A percentile compares a stretch with the other conserved stretches of the same genome.
These are phyloP conservation scores for Drosophila mauritiana DNA, from an alignment of 1,140 invertebrate species.

Conservation along the genomic window DNA sequence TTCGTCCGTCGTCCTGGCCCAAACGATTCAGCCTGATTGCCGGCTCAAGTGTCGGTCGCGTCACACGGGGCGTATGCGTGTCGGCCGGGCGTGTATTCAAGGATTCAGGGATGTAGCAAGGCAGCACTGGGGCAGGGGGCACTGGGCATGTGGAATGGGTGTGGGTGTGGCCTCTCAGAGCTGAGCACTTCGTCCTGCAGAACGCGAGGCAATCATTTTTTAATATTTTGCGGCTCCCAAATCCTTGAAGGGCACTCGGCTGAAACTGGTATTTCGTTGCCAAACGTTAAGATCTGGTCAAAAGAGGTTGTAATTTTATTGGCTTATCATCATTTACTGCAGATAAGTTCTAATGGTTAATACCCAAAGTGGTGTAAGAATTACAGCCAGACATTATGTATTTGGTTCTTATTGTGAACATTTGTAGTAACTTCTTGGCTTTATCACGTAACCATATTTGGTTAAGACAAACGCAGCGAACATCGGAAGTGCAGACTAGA, in stretches of 20 bases:
- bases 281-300: not conserved
- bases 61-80: constrained; percentile 68
- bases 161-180: constrained; percentile 38
- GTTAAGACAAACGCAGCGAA: too few species aligned
- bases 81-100: constrained; percentile 22
- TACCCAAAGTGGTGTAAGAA: too few species aligned
- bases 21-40: constrained; percentile 79
- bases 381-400: too few species aligned
- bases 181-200: constrained; percentile 25
- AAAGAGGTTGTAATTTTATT: not conserved
- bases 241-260: not conserved
- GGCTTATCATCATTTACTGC: not conserved
- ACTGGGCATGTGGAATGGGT: not conserved
- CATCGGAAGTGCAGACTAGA: too few species aligned
- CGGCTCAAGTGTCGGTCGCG: constrained; percentile 77
- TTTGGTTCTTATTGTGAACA: too few species aligned
- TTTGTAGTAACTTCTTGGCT: too few species aligned
- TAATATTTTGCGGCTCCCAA: constrained; percentile 18
- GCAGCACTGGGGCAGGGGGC: not conserved
- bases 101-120: constrained; percentile 4
- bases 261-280: not conserved
- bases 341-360: too few species aligned
- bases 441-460: too few species aligned
- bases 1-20: constrained; percentile 39
- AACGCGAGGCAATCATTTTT: constrained; percentile 28